phyloP scores from a whole-genome alignment of 1,140 invertebrate species.

The Hermatobates lingyangjiaoensis region DNA sequence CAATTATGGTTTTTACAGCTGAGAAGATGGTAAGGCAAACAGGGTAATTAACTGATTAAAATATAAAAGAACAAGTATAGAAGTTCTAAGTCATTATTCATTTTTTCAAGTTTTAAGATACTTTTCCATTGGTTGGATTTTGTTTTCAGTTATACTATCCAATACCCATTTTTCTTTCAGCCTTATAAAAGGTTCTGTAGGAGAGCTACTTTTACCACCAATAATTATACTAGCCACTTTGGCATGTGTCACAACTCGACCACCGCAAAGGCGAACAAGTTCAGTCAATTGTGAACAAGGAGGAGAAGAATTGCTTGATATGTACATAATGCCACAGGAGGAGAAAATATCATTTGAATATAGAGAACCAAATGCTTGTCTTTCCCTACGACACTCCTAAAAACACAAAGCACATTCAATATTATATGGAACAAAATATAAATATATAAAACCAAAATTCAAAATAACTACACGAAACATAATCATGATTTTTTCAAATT shows the following conservation, averaged over 20 bases:
- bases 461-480: not conserved
- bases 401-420: constrained; percentile 16
- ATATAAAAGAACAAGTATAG: no score
- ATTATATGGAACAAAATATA: constrained; percentile 5
- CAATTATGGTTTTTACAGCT: no score
- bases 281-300: constrained; percentile 26
- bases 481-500: not conserved
- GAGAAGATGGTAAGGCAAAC: no score
- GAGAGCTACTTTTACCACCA: constrained; percentile 20
- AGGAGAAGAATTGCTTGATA: constrained; percentile 23
- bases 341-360: constrained; percentile 29
- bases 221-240: constrained; percentile 27
- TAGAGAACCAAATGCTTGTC: constrained; percentile 27
- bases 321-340: constrained; percentile 26
- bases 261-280: constrained; percentile 27
- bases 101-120: no score
- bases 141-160: constrained; percentile 19
- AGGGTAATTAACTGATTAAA: no score
- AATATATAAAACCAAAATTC: not conserved
- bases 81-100: no score
- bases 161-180: constrained; percentile 29
- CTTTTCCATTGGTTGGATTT: no score
- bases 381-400: constrained; percentile 27
- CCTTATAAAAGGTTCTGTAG: constrained; percentile 20
- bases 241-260: constrained; percentile 22